Evolutionary conservation across 2,797 vertebrate species (phyloP).

Genomic region (Myotis planiceps): DNA sequence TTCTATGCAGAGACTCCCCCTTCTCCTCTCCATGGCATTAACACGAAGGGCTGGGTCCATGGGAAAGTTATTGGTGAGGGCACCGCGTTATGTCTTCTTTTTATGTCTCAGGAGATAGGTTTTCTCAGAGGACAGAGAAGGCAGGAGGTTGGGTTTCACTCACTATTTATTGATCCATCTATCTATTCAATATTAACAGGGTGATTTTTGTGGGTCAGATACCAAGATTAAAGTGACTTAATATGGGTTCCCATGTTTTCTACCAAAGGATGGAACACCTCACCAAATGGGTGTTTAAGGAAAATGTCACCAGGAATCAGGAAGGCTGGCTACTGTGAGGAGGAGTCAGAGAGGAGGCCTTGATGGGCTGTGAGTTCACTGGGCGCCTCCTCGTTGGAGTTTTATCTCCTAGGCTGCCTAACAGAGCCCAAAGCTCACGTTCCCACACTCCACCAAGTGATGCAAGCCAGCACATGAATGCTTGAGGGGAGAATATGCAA

Average conservation of each 20-base stretch:
- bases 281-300: neutral
- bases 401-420: slow-evolving; percentile 81
- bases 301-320: neutral
- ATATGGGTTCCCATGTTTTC: neutral
- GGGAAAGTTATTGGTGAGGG: neutral
- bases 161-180: neutral
- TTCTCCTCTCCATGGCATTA: neutral
- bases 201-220: neutral
- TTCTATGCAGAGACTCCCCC: slow-evolving; percentile 5
- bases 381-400: slow-evolving; percentile 61
- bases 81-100: neutral
- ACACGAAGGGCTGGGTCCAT: neutral
- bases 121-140: slow-evolving; percentile 19
- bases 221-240: neutral
- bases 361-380: too few relatives aligned
- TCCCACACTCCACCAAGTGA: slow-evolving; percentile 50
- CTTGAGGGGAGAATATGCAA: slow-evolving; percentile 72
- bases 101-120: neutral
- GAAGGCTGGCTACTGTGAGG: neutral
- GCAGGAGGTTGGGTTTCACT: neutral
- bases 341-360: neutral
- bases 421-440: slow-evolving; percentile 74
- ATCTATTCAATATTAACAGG: neutral
- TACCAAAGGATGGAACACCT: neutral
- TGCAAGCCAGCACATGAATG: slow-evolving; percentile 59